phyloP scores from a whole-genome alignment of 2,797 vertebrate species.

The Smutsia gigantea region DNA sequence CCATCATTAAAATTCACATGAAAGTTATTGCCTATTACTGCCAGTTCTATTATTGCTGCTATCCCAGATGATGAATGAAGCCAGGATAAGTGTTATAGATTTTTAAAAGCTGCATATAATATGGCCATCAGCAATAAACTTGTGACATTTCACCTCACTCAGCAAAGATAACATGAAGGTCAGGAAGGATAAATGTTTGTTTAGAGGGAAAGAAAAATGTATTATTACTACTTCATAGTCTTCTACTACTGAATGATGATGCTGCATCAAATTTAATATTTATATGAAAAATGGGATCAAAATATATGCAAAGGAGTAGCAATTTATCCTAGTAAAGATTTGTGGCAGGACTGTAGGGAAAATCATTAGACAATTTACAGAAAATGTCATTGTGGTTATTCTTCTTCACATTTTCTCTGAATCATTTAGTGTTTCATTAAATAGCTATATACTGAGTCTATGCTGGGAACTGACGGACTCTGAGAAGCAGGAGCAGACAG shows the following conservation, averaged over 20 bases:
- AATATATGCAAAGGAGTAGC: constrained; percentile 46
- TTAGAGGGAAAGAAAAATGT: constrained; percentile 59
- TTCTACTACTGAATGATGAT: neutral
- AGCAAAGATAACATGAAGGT: constrained; percentile 46
- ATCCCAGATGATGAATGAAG: constrained; percentile 61
- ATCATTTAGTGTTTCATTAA: neutral
- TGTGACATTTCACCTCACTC: constrained; percentile 55
- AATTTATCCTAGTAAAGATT: constrained; percentile 56
- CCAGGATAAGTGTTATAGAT: constrained; percentile 67
- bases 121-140: constrained; percentile 50
- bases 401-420: constrained; percentile 4
- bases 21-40: constrained; percentile 54
- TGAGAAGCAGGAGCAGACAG: neutral
- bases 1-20: constrained; percentile 58
- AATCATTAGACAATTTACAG: constrained; percentile 37
- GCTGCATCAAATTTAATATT: constrained; percentile 22
- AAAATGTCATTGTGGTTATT: constrained; percentile 2
- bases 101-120: constrained; percentile 56
- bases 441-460: neutral
- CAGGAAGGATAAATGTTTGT: constrained; percentile 63
- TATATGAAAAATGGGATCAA: constrained; percentile 54
- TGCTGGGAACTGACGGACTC: neutral
- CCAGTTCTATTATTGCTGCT: neutral
- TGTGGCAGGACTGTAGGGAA: neutral
- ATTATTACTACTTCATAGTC: constrained; percentile 41